Evolutionary conservation across 2,113 vertebrate species (phyloP), one percentile per base, ranked within the genome.

Genomic region (Atractosteus spatula): DNA sequence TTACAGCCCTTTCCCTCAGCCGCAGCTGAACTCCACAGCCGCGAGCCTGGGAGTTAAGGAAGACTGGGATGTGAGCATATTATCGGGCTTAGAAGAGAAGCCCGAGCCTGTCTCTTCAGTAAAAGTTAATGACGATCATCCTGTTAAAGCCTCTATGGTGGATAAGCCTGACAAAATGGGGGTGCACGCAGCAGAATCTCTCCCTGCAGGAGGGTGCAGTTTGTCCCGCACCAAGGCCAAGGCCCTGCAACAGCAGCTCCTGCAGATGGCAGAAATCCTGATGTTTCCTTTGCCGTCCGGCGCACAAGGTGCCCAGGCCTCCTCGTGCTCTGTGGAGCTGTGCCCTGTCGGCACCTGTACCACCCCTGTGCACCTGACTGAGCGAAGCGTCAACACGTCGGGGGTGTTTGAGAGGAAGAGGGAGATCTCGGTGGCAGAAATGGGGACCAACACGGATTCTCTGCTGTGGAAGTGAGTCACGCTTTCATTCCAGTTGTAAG

Each of bases 401-500:
- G 87, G 84, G 12, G 44, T 78, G 11, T 85, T 90, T 80, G 88
- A 86, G 76, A 80, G 76, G 43, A 83, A 77, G 76, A 83, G 80
- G 55, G 81, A 85, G 16, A 70, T 87, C 43, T 69, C 82, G 16
- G 72, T 88, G 64, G 78, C 51, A 0, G 90, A 93, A 54, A 83
- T 85, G 66, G 85, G 89, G 77, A 89, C 88, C 17, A 72, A 80
- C 17, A 93, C 91, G 0, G 88, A 93, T 43, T 81, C 88, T 3
- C 82, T 92, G 67, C 76, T 89, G 10, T 93, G 91, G 90, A 92
- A 85, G 91, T 92, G 74, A 89, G 90, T 86, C 17, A 41, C 3
- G 17, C 44, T 54, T 62, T 7, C 14, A 6, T 7, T 54, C 29
- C 29, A 29, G 29, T 29, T 29, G 29, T 29, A 29, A 29, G 29